phyloP scores from a whole-genome alignment of 2,797 vertebrate genomes.

The Enteromius trimaculatus region DNA sequence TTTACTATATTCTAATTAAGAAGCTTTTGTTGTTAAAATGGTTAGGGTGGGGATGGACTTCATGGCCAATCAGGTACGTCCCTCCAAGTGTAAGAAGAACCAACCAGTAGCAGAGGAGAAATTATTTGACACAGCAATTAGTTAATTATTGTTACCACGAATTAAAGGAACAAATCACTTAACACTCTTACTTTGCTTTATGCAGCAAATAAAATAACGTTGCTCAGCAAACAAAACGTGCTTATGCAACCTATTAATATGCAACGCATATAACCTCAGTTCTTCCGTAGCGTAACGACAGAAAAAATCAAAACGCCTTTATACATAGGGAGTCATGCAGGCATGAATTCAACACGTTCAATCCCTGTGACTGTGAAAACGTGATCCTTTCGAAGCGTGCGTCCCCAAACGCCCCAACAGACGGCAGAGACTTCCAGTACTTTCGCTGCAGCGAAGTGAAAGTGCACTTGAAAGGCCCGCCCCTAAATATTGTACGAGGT shows the following conservation, averaged over 20 bases:
- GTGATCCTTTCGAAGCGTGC: neutral
- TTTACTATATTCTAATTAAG: neutral
- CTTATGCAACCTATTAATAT: neutral
- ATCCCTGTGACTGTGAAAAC: neutral
- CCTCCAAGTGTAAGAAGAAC: neutral
- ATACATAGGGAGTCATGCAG: neutral
- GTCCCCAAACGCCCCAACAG: neutral
- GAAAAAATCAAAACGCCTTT: neutral
- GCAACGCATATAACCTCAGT: neutral
- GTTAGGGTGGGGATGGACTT: neutral
- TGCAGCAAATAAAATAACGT: neutral
- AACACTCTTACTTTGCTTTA: neutral
- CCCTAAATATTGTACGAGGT: slow-evolving; percentile 11
- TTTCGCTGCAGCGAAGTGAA: slow-evolving; percentile 48
- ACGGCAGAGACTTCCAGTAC: slow-evolving; percentile 54
- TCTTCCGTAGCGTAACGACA: neutral
- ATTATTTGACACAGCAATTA: neutral
- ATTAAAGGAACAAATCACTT: neutral
- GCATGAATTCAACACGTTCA: neutral
- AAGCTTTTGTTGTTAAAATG: neutral
- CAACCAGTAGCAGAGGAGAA: too few relatives aligned
- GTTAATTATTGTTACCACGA: neutral
- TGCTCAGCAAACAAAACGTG: neutral
- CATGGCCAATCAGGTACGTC: neutral
- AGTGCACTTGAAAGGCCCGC: slow-evolving; percentile 34